Evolutionary conservation across 1,140 invertebrate species (phyloP), one percentile per base, ranked within the genome.

Genomic region (Ips typographus): DNA sequence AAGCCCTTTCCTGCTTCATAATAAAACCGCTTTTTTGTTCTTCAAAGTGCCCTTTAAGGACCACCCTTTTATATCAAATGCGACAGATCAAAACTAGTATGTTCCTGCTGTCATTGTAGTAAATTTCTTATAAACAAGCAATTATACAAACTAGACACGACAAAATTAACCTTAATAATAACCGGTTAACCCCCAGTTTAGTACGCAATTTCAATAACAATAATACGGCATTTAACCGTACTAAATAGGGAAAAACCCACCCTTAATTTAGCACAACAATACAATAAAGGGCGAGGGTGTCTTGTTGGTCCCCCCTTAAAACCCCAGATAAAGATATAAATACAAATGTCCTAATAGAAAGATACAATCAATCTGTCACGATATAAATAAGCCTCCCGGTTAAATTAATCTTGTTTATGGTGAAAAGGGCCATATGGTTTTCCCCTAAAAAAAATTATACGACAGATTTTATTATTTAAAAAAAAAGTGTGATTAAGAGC

Each of bases 181-280:
- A 22, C 22, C 22, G 22, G 22, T 22, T 22, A 22, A 22, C 22
- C 22, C 22, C 22, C 22, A 22, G 22, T 22, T 22, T 22, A 22
- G 22, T 22, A 22, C 22, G 22, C 22, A 22, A 68, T 68, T 68
- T 68, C 58, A 68, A 62, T 61, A 68, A 70, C 62, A 22, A 22
- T 22, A 68, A 70, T 70, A 66, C 36, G 40, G 38, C 47, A 8
- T 70, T 63, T 67, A 68, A 71, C 62, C 63, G 22, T 22, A 67
- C 56, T 68, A 68, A 67, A 41, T 63, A 63, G 65, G 57, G 41
- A 68, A 68, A 44, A 59, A 39, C 52, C 63, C 65, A 51, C 65
- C 66, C 49, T 71, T 74, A 74, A 74, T 67, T 72, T 22, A 22
- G 63, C 71, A 63, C 66, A 74, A 74, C 72, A 74, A 74, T 74